Evolutionary conservation across 2,888 invertebrate genomes (phyloP).

Genomic region (Asteroscopus sphinx): DNA sequence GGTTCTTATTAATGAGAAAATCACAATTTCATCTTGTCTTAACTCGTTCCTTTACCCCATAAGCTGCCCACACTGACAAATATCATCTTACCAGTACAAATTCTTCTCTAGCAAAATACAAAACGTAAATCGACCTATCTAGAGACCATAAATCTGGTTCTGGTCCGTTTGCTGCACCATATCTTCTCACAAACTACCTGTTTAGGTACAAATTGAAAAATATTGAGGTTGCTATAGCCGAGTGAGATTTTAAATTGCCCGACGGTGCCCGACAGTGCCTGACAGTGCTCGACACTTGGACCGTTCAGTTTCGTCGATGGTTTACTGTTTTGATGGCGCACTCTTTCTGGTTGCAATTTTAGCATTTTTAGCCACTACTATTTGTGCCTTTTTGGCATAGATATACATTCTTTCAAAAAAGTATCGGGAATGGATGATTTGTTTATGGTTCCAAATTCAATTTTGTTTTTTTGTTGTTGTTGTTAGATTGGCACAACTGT

Average conservation of each 20-base stretch:
- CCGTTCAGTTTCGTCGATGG: slow-evolving; percentile 24
- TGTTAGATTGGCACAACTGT: no score
- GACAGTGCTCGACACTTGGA: slow-evolving; percentile 12
- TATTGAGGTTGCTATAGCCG: slow-evolving; percentile 38
- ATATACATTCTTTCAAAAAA: no score
- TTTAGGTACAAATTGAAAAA: slow-evolving; percentile 54
- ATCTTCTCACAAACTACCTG: slow-evolving; percentile 45
- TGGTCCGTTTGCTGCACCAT: slow-evolving; percentile 36
- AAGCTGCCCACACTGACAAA: no score
- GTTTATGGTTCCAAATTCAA: no score
- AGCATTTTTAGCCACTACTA: slow-evolving; percentile 36
- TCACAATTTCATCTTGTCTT: no score
- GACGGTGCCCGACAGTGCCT: no score
- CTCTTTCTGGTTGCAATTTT: slow-evolving; percentile 13
- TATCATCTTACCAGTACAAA: background rate
- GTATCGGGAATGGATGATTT: no score
- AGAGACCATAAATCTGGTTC: slow-evolving; percentile 31
- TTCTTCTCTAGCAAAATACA: slow-evolving; percentile 1
- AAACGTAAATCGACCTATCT: slow-evolving; percentile 38
- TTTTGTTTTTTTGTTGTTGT: no score
- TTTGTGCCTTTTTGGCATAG: background rate
- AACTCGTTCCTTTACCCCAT: no score
- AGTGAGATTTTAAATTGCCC: slow-evolving; percentile 41
- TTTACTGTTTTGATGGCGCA: slow-evolving; percentile 60
- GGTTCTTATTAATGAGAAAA: no score